phyloP scores from a whole-genome alignment of 2,888 invertebrate species.

The Panzeria rudis region DNA sequence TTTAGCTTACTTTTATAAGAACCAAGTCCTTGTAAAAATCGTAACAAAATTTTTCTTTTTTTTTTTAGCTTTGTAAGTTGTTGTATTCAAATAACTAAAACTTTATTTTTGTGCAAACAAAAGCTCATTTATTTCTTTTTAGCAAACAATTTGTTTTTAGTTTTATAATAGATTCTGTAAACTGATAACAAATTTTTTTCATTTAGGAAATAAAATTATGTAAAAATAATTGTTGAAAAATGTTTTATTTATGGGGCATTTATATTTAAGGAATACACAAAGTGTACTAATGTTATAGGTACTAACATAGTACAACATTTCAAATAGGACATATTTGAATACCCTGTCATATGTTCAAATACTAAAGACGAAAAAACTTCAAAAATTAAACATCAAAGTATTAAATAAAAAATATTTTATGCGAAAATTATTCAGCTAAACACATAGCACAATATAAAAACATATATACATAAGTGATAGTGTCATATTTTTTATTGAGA shows the following conservation, averaged over 20 bases:
- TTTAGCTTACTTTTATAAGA: constrained; percentile 14
- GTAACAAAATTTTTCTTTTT: constrained; percentile 5
- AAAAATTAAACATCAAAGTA: too few species aligned
- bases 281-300: too few species aligned
- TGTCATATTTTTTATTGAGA: too few species aligned
- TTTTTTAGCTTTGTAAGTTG: constrained; percentile 40
- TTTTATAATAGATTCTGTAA: constrained; percentile 68
- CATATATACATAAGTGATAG: too few species aligned
- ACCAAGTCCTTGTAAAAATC: constrained; percentile 52
- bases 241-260: constrained; percentile 40
- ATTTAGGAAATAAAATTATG: constrained; percentile 59
- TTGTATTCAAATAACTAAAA: constrained; percentile 61
- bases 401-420: too few species aligned
- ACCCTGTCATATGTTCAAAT: too few species aligned
- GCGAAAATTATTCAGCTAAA: too few species aligned
- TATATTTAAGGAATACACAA: too few species aligned
- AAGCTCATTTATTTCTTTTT: constrained; percentile 40
- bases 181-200: constrained; percentile 58
- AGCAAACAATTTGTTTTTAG: constrained; percentile 72
- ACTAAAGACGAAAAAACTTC: too few species aligned
- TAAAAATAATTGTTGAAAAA: constrained; percentile 11
- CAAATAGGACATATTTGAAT: too few species aligned
- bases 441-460: too few species aligned
- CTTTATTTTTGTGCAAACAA: constrained; percentile 33
- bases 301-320: too few species aligned